Conservation (phyloP, 2,888 invertebrate species). For the Mesorhabditis sp. region DNA sequence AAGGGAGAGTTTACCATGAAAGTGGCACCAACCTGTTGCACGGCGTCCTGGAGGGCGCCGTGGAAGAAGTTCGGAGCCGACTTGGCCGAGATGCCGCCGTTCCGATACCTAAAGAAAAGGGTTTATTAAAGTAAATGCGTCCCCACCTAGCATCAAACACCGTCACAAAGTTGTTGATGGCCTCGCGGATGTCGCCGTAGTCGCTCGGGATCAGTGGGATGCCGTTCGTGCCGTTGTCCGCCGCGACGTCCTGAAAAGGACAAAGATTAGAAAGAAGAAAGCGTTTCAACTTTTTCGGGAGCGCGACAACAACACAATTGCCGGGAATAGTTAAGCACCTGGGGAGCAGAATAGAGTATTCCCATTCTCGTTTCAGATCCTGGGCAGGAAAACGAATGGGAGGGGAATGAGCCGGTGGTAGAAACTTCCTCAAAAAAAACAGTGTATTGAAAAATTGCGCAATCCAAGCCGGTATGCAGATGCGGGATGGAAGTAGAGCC, state of each 20-base stretch:
- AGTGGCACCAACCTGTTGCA: not conserved
- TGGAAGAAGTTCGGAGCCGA: constrained; percentile 22
- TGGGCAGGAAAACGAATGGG: no score
- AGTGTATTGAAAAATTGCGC: no score
- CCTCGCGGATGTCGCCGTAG: constrained; percentile 37
- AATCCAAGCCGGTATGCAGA: no score
- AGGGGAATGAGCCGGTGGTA: no score
- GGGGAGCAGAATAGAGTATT: no score
- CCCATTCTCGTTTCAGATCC: no score
- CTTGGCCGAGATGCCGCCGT: constrained; percentile 9
- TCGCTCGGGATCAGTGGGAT: constrained; percentile 50
- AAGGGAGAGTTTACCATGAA: not conserved
- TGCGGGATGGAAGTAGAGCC: no score
- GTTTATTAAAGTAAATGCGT: not conserved
- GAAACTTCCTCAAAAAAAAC: no score
- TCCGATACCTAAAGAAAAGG: constrained; percentile 13
- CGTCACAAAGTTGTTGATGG: constrained; percentile 47
- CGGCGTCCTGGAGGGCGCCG: constrained; percentile 13
- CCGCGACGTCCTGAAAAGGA: not conserved
- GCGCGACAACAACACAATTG: no score
- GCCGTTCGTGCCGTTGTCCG: not conserved
- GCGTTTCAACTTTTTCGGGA: no score
- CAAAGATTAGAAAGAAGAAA: not conserved
- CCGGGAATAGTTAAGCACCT: no score
- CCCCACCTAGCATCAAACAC: constrained; percentile 44